Conservation (phyloP, 2,888 invertebrate genomes). For the Oscheius myriophilus region DNA sequence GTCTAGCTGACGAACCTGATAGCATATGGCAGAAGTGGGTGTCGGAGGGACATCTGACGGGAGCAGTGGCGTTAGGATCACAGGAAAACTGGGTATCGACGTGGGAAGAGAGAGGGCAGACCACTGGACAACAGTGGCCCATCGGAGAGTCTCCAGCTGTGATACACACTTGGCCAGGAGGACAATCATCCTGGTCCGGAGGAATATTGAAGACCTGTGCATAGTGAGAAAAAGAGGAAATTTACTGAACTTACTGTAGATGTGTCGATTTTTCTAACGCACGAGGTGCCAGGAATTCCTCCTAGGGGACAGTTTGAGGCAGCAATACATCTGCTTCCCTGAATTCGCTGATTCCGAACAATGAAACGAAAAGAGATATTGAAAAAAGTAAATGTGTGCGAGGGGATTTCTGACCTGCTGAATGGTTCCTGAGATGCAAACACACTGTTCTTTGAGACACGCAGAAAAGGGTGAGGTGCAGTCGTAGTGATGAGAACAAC, state of each 20-base stretch:
- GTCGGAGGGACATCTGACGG: conserved; percentile 63
- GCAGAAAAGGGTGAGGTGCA: conserved; percentile 70
- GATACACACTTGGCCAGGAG: conserved; percentile 61
- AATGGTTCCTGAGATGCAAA: conserved; percentile 68
- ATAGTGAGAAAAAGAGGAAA: not conserved
- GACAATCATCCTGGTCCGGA: conserved; percentile 62
- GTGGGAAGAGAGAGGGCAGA: conserved; percentile 64
- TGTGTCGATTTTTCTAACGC: conserved; percentile 54
- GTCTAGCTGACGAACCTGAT: conserved; percentile 59
- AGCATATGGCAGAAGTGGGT: conserved; percentile 69
- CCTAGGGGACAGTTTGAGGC: conserved; percentile 69
- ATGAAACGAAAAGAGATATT: not conserved
- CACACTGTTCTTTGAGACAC: conserved; percentile 68
- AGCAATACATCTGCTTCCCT: conserved; percentile 66
- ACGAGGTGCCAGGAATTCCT: conserved; percentile 61
- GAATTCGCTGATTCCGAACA: not conserved
- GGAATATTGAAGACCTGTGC: conserved; percentile 55
- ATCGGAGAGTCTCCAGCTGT: conserved; percentile 65
- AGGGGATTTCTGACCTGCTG: conserved; percentile 37
- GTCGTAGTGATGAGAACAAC: conserved; percentile 69
- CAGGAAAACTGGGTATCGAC: conserved; percentile 60
- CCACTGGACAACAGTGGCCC: conserved; percentile 69
- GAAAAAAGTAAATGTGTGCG: not conserved
- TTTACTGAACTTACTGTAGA: conserved; percentile 36
- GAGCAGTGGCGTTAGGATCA: conserved; percentile 47